Evolutionary conservation across 2,888 invertebrate genomes (phyloP).

Genomic region (Caenorhabditis sp.): DNA sequence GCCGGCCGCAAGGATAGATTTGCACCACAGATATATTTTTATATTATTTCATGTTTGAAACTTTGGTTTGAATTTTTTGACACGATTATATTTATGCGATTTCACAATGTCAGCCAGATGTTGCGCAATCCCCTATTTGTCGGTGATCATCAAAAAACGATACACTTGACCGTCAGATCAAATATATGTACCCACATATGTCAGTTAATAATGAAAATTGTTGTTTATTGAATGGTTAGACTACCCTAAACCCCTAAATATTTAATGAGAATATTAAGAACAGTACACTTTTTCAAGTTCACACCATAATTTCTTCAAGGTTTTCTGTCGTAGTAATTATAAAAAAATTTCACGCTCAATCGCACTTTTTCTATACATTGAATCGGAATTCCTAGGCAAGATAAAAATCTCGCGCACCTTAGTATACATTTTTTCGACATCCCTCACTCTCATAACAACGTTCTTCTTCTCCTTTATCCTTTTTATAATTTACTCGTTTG

Average conservation of each 20-base stretch:
- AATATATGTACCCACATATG: background rate
- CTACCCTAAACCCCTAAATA: too few relatives aligned
- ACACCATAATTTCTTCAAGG: background rate
- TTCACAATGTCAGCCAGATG: background rate
- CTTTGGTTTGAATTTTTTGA: background rate
- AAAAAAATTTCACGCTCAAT: background rate
- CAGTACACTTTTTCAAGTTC: background rate
- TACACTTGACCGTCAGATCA: background rate
- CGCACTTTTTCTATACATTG: background rate
- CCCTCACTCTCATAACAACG: background rate
- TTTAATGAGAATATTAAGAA: background rate
- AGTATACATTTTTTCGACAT: background rate
- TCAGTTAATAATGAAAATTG: background rate
- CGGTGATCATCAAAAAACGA: background rate
- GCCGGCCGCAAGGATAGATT: background rate
- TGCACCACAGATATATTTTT: slow-evolving; percentile 1
- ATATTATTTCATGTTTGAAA: background rate
- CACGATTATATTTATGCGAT: background rate
- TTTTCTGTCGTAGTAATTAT: background rate
- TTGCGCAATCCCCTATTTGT: background rate
- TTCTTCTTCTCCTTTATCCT: background rate
- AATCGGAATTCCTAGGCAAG: background rate
- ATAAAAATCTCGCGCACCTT: background rate
- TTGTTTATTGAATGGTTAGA: too few relatives aligned
- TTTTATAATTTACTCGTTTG: slow-evolving; percentile 1